Conservation (phyloP, 2,113 vertebrate genomes). For the Bungarus multicinctus region DNA sequence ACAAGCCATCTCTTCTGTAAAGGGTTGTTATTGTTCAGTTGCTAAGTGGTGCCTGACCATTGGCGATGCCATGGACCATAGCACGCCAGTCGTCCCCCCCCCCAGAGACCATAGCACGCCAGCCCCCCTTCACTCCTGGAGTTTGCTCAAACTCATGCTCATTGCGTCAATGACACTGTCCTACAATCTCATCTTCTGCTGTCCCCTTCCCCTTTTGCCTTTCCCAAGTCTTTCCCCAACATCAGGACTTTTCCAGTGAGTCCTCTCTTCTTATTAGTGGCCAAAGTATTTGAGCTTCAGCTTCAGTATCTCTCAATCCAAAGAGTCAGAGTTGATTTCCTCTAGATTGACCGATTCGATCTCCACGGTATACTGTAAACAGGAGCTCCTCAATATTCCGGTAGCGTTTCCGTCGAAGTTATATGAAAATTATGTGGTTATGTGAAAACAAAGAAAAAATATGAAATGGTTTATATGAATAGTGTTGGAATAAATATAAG, state of each 20-base stretch:
- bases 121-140: neutral
- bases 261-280: neutral
- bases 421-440: too few species aligned
- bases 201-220: too few species aligned
- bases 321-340: neutral
- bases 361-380: neutral
- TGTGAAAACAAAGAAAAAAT: too few species aligned
- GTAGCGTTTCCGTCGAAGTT: too few species aligned
- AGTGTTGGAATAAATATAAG: too few species aligned
- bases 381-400: too few species aligned
- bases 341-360: neutral
- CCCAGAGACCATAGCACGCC: too few species aligned
- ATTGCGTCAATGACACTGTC: neutral
- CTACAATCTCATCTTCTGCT: neutral
- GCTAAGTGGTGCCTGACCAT: neutral
- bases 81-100: too few species aligned
- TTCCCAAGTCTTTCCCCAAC: neutral
- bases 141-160: neutral
- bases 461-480: too few species aligned
- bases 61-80: too few species aligned
- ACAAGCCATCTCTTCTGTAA: neutral
- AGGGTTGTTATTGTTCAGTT: neutral
- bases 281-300: neutral
- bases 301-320: neutral
- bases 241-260: neutral